phyloP scores from a whole-genome alignment of 2,797 vertebrate genomes.

The Pyrocephalus nanus region DNA sequence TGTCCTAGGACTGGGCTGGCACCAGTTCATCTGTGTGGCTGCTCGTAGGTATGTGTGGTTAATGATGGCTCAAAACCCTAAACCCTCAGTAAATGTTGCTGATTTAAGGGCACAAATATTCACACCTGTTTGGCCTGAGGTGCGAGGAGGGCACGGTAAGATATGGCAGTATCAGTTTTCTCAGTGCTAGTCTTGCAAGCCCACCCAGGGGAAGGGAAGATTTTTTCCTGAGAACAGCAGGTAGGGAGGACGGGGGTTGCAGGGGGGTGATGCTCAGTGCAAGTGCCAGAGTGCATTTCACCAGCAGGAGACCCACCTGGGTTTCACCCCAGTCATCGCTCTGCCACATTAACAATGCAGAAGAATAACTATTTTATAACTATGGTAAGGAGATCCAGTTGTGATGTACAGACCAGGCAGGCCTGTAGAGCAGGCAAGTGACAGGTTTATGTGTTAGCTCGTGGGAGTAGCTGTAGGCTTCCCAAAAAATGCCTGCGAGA shows the following conservation, averaged over 20 bases:
- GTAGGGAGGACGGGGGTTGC: not conserved
- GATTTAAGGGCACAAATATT: not conserved
- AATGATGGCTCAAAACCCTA: not conserved
- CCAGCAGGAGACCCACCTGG: not conserved
- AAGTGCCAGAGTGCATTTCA: fast-evolving
- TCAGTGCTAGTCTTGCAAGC: not conserved
- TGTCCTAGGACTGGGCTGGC: not conserved
- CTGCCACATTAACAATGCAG: not conserved
- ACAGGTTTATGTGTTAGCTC: not conserved
- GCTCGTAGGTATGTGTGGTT: not conserved
- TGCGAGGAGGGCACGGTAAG: not conserved
- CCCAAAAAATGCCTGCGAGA: constrained; percentile 7
- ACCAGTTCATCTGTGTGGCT: not conserved
- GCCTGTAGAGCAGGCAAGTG: not conserved
- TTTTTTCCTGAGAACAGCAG: not conserved
- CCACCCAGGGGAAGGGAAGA: not conserved
- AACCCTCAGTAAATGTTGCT: not conserved
- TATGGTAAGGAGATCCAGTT: not conserved
- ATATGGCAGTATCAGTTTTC: not conserved
- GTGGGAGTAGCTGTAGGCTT: constrained; percentile 21
- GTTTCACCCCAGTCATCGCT: not conserved
- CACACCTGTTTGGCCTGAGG: not conserved
- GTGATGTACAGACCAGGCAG: not conserved
- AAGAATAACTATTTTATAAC: not conserved
- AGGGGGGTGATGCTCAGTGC: fast-evolving